These are phyloP conservation scores for Neofelis nebulosa DNA, from an alignment of 2,113 vertebrate genomes.

Conservation along the genomic window DNA sequence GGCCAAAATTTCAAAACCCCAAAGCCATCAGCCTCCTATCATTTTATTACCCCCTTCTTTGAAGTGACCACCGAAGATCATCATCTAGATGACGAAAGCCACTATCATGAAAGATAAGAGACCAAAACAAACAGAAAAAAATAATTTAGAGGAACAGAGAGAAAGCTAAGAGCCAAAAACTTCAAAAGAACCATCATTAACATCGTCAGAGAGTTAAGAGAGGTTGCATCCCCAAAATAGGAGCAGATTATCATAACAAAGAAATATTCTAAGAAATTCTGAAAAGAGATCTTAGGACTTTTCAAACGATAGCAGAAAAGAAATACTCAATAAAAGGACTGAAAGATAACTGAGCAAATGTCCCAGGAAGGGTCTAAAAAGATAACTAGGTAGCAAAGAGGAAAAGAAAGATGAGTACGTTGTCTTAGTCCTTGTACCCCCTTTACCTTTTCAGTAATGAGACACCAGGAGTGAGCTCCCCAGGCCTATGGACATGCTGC, in stretches of 20 bases:
- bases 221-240: not conserved
- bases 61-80: not conserved
- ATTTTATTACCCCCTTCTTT: not conserved
- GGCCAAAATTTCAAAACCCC: not conserved
- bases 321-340: not conserved
- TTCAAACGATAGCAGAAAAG: not conserved
- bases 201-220: not conserved
- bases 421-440: not conserved
- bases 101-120: not conserved
- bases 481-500: not conserved
- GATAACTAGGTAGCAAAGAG: not conserved
- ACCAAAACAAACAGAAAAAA: not conserved
- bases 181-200: not conserved
- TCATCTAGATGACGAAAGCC: not conserved
- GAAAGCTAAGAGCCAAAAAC: not conserved
- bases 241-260: not conserved
- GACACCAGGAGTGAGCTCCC: not conserved
- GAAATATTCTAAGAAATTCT: not conserved
- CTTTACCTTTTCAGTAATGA: not conserved
- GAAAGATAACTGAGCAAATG: not conserved
- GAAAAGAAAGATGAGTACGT: not conserved
- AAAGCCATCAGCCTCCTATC: not conserved
- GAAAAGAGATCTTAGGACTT: not conserved
- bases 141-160: not conserved
- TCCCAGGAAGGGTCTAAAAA: not conserved